Percentiles rank a stretch among this genome's conserved stretches.
phyloP scores from a whole-genome alignment of 2,113 vertebrate species.

The Uria aalge region DNA sequence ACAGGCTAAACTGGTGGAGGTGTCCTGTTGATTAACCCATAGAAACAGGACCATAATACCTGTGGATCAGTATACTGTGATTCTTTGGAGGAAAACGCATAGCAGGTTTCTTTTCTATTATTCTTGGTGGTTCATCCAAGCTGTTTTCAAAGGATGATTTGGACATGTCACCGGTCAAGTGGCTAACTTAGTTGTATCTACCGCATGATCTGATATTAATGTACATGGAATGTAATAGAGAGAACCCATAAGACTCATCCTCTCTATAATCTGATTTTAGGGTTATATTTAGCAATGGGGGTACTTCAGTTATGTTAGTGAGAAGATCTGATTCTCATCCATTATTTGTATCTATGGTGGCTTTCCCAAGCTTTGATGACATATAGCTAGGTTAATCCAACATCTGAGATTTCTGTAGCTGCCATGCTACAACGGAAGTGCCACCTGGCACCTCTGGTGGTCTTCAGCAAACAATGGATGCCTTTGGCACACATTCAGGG shows the following conservation, averaged over 20 bases:
- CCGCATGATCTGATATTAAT: not conserved
- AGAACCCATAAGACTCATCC: not conserved
- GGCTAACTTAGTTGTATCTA: not conserved
- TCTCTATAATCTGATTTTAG: not conserved
- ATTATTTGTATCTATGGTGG: not conserved
- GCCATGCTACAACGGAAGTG: not conserved
- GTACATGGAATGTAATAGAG: not conserved
- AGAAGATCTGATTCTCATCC: not conserved
- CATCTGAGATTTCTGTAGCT: not conserved
- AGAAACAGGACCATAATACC: not conserved
- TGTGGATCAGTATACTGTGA: not conserved
- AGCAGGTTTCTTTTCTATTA: not conserved
- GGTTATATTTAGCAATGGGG: not conserved
- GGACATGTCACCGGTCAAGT: not conserved
- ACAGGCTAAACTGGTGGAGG: not conserved
- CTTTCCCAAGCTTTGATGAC: not conserved
- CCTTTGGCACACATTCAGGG: not conserved
- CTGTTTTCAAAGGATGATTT: not conserved
- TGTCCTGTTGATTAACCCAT: not conserved
- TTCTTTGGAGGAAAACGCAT: not conserved
- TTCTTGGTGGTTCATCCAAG: not conserved
- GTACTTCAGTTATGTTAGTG: not conserved
- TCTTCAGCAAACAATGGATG: not conserved
- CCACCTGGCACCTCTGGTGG: not conserved
- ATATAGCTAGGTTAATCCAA: not conserved